Evolutionary conservation across 2,888 invertebrate species (phyloP).

Genomic region (Brachynemurus nebulosus): DNA sequence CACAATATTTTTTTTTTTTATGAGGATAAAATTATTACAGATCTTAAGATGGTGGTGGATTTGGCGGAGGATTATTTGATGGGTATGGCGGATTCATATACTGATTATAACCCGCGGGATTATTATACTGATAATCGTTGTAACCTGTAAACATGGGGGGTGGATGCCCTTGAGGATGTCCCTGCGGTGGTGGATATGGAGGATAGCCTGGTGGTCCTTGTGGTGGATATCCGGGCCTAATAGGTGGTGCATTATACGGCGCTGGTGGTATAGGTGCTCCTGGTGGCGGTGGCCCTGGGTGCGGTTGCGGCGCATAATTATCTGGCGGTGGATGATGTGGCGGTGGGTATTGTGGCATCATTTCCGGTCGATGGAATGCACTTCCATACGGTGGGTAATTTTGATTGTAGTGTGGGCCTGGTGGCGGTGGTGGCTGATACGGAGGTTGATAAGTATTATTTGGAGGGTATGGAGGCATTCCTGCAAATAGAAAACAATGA

Average conservation of each 20-base stretch:
- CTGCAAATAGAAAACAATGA: conserved; percentile 6
- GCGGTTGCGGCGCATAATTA: neutral
- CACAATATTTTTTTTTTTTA: too few relatives aligned
- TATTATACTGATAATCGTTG: conserved; percentile 7
- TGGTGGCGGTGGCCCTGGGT: conserved; percentile 1
- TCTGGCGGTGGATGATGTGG: conserved; percentile 1
- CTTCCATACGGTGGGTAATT: conserved; percentile 8
- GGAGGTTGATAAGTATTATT: conserved; percentile 11
- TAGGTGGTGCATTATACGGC: neutral
- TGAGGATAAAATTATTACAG: too few relatives aligned
- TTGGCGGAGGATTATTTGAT: neutral
- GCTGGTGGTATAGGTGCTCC: conserved; percentile 1
- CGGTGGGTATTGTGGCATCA: conserved; percentile 7
- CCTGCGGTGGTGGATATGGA: conserved; percentile 7
- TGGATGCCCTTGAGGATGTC: conserved; percentile 8
- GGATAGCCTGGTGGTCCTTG: neutral
- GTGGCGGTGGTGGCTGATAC: conserved; percentile 10
- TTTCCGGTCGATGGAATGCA: conserved; percentile 13
- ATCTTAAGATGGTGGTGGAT: conserved; percentile 5
- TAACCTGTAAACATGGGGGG: conserved; percentile 5
- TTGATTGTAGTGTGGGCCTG: conserved; percentile 10
- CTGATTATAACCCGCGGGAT: conserved; percentile 5
- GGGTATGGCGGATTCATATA: conserved; percentile 8
- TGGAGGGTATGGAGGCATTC: conserved; percentile 12
- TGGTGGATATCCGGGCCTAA: conserved; percentile 4